Evolutionary conservation across 2,113 vertebrate species (phyloP).

Genomic region (Calypte anna): DNA sequence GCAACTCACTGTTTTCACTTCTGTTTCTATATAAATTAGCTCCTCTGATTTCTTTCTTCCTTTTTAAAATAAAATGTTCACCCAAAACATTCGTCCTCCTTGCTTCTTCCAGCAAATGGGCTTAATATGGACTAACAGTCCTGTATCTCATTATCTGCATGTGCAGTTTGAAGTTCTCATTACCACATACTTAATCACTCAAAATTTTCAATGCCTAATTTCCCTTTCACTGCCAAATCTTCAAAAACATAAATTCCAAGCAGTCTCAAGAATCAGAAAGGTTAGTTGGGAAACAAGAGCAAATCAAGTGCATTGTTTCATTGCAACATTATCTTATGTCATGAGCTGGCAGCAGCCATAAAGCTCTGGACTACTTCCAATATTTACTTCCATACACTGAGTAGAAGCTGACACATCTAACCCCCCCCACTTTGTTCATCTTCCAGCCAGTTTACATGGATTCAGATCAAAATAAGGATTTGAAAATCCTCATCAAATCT

Average conservation of each 20-base stretch:
- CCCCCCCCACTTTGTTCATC: constrained; percentile 15
- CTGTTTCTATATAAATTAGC: background rate
- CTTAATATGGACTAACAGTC: constrained; percentile 7
- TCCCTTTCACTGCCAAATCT: background rate
- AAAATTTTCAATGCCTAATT: background rate
- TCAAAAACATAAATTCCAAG: constrained; percentile 11
- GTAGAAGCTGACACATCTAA: constrained; percentile 49
- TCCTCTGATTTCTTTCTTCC: background rate
- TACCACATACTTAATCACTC: background rate
- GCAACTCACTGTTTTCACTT: background rate
- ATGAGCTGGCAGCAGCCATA: constrained; percentile 64
- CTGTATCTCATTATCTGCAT: constrained; percentile 18
- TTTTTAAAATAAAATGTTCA: background rate
- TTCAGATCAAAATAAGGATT: constrained; percentile 18
- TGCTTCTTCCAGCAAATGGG: background rate
- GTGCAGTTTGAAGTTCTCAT: constrained; percentile 23
- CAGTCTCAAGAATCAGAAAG: constrained; percentile 32
- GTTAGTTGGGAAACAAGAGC: constrained; percentile 49
- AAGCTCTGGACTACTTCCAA: constrained; percentile 61
- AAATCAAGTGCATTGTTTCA: constrained; percentile 63
- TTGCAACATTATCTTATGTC: constrained; percentile 59
- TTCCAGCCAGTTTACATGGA: background rate
- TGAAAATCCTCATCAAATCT: background rate
- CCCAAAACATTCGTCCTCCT: background rate
- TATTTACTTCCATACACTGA: constrained; percentile 58